Base-by-base conservation (phyloP, 2,888 invertebrate genomes). In the Tetragonisca angustula region DNA sequence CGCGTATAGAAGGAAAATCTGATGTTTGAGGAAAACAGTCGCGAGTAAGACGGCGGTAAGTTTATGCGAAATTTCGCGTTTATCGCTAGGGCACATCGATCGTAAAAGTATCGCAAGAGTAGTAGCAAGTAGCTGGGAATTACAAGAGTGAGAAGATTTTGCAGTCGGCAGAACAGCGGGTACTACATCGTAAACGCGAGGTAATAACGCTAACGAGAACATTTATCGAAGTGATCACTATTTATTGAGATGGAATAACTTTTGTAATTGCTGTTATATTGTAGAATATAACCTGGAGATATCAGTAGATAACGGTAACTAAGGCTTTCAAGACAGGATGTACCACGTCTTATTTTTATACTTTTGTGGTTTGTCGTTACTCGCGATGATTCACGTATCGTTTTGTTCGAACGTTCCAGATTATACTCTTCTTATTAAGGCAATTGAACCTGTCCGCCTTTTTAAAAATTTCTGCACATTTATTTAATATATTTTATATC, bases 21-120 rank as follows among this genome's bases (percentile, higher is more conserved):
- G 27, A 32, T 19, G n/a, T 27, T 49, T 24, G 15, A 36, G 13
- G 13, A 6, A n/a, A 6, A 54, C 19, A 49, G n/a, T 43, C n/a
- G 43, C 36, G 43, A 65, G 24, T 24, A 5, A n/a, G 9, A 15
- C 59, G 36, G 27, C 36, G 67, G 64, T 11, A 54, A 36, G 17
- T 36, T 73, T 32, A 4, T 24, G 62, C 27, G 0, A 82, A 71
- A 79, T 75, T 67, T 79, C 79, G n/a, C 61, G 61, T 54, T 54
- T 61, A 67, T 75, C 74, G 56, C 15, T 21, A 19, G 59, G 62
- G 54, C 27, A 68, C 49, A 71, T 84, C 75, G 78, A 82, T 84
- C 84, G 84, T 84, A 79, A 84, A 84, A 79, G 79, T 82, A 82
- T 82, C 64, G 69, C 70, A 52, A 67, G 52, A 78, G 64, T 75